Evolutionary conservation across 1,140 invertebrate species (phyloP), one percentile per base, ranked within the genome.

Genomic region (Saccostrea cuccullata): DNA sequence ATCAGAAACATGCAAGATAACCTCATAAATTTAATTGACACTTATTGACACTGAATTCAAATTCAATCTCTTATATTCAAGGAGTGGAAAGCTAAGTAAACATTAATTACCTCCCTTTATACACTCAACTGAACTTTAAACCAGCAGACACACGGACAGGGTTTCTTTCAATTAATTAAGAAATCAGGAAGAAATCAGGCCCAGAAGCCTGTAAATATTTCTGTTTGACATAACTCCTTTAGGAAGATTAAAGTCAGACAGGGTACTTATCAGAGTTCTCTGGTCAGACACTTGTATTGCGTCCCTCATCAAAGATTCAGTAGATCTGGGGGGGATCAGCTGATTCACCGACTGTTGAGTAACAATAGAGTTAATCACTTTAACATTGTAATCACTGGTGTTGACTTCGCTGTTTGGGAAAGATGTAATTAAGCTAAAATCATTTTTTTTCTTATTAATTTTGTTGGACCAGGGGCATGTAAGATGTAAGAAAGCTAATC

Each of bases 281-380:
- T 8, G 30, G 26, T 73, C 67, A 73, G 67, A 73, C 12, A 9
- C 67, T 0, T 9, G 8, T 17, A 9, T 9, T 47, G 47, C 60
- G 67, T 26, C 23, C 23, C n/a, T 73, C 67, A 73, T 73, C 67
- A 73, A 73, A 23, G n/a, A 73, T 73, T 73, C 67, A 73, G 2
- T 30, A 73, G n/a, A 30, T 13, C n/a, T 26, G 23, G 23, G 8
- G 13, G 67, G 23, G 30, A 30, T 23, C 67, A 73, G 20, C 26
- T 26, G 67, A 73, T 30, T 73, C n/a, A 73, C 67, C 12, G 30
- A 73, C 67, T 26, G 67, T 30, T 73, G 67, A 73, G 67, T 23
- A 73, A 73, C 67, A 73, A 36, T 23, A 73, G 67, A 73, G 12
- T 73, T 20, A 73, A 73, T 73, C 67, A 73, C 67, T 23, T 73